phyloP scores from a whole-genome alignment of 2,113 vertebrate species.

The Acrocephalus arundinaceus region DNA sequence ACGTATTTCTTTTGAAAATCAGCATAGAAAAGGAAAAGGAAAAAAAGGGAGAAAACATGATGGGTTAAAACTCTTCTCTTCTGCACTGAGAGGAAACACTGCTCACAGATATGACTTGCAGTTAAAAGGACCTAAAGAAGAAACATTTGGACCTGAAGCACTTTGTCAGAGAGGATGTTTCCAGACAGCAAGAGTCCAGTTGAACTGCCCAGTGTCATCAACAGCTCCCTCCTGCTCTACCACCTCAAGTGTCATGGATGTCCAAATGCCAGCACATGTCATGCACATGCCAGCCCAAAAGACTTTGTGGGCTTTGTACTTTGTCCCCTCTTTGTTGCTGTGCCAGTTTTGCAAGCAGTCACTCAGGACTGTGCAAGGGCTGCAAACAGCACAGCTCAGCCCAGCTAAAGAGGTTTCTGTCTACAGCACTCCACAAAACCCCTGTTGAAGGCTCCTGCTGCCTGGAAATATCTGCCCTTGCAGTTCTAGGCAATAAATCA shows the following conservation, averaged over 20 bases:
- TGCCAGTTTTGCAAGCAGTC: neutral
- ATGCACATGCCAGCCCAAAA: neutral
- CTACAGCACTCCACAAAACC: rapidly evolving
- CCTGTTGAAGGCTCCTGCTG: neutral
- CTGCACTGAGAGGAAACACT: neutral
- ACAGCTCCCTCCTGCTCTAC: neutral
- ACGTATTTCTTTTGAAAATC: neutral
- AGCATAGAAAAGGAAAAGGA: neutral
- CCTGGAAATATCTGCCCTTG: neutral
- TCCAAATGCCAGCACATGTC: too few species aligned
- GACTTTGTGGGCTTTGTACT: neutral
- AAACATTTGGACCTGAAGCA: neutral
- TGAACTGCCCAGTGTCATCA: rapidly evolving
- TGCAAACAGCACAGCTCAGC: neutral
- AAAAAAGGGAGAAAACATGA: neutral
- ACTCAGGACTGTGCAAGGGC: rapidly evolving
- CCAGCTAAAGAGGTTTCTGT: neutral
- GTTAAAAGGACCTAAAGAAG: neutral
- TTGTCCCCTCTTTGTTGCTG: neutral
- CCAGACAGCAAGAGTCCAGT: neutral
- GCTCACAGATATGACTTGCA: neutral
- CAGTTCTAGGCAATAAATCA: neutral
- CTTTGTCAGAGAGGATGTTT: neutral
- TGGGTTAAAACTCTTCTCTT: neutral
- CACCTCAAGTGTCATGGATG: neutral